A percentile compares a stretch with the other conserved stretches of the same genome.
Conservation (phyloP, 2,888 invertebrate genomes). For the Amblyjoppa fuscipennis region DNA sequence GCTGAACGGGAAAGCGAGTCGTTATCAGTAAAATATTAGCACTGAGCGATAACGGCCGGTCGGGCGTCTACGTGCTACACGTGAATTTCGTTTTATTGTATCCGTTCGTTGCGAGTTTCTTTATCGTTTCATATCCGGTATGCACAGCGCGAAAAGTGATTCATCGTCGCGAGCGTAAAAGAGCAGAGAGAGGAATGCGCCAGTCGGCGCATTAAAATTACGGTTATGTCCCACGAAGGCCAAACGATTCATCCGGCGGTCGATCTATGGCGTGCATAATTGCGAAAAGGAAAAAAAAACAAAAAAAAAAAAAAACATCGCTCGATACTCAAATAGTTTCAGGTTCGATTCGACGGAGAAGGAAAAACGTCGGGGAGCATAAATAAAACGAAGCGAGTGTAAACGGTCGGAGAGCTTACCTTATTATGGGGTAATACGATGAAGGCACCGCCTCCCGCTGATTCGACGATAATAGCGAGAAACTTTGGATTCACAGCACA, state of each 20-base stretch:
- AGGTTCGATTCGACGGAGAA: not conserved
- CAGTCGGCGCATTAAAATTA: conserved; percentile 63
- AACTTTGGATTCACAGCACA: conserved; percentile 99
- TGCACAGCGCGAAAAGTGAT: conserved; percentile 66
- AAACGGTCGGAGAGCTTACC: conserved; percentile 86
- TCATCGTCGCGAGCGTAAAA: conserved; percentile 57
- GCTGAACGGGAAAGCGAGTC: not conserved
- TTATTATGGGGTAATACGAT: conserved; percentile 97
- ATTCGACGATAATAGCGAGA: conserved; percentile 98
- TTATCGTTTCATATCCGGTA: conserved; percentile 67
- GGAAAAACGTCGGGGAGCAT: not conserved
- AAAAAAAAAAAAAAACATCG: conserved; percentile 15
- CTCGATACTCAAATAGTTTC: conserved; percentile 11
- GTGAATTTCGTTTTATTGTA: conserved; percentile 54
- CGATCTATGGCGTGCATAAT: conserved; percentile 30
- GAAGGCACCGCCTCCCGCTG: conserved; percentile 98
- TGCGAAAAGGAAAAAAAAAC: conserved; percentile 22
- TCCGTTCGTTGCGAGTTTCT: conserved; percentile 40
- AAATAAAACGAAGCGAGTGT: not conserved
- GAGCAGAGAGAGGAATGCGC: conserved; percentile 41
- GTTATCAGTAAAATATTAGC: conserved; percentile 21
- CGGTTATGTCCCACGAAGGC: conserved; percentile 65
- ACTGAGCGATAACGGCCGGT: conserved; percentile 59
- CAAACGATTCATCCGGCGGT: conserved; percentile 59
- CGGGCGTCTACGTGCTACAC: not conserved